A percentile compares a stretch with the other conserved stretches of the same genome.
Evolutionary conservation across 2,888 invertebrate species (phyloP).

Genomic region (Cyaniris semiargus): DNA sequence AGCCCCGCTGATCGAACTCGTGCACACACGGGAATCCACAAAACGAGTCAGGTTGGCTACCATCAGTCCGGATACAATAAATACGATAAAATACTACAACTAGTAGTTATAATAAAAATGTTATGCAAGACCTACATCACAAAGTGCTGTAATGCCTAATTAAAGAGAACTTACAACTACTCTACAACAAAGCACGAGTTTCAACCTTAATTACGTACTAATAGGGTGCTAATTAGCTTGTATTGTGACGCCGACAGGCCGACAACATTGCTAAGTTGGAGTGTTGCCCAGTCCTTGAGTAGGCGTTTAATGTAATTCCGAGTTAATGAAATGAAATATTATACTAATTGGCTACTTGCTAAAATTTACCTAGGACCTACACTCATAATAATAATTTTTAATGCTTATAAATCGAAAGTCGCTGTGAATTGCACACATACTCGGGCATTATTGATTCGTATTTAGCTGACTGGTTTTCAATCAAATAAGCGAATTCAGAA

Average conservation of each 20-base stretch:
- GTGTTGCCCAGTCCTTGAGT: not conserved
- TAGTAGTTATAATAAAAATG: not conserved
- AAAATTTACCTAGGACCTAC: not conserved
- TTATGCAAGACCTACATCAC: slow-evolving; percentile 2
- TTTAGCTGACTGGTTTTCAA: too few species aligned
- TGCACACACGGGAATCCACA: too few species aligned
- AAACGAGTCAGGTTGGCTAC: too few species aligned
- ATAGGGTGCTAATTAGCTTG: not conserved
- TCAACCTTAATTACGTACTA: not conserved
- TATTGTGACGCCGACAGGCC: not conserved
- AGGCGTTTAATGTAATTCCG: not conserved
- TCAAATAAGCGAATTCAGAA: not conserved
- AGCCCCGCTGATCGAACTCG: too few species aligned
- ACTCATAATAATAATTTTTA: too few species aligned
- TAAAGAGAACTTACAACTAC: not conserved
- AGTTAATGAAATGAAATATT: not conserved
- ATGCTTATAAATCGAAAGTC: too few species aligned
- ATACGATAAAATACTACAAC: not conserved
- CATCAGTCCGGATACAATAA: too few species aligned
- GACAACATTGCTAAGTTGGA: not conserved
- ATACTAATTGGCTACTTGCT: not conserved
- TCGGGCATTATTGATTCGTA: too few species aligned
- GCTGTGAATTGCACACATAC: not conserved
- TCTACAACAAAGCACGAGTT: not conserved
- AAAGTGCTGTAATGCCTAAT: not conserved